Percentiles rank a stretch among this genome's conserved stretches.
phyloP scores from a whole-genome alignment of 1,140 invertebrate species.

The Teleogryllus occipitalis region DNA sequence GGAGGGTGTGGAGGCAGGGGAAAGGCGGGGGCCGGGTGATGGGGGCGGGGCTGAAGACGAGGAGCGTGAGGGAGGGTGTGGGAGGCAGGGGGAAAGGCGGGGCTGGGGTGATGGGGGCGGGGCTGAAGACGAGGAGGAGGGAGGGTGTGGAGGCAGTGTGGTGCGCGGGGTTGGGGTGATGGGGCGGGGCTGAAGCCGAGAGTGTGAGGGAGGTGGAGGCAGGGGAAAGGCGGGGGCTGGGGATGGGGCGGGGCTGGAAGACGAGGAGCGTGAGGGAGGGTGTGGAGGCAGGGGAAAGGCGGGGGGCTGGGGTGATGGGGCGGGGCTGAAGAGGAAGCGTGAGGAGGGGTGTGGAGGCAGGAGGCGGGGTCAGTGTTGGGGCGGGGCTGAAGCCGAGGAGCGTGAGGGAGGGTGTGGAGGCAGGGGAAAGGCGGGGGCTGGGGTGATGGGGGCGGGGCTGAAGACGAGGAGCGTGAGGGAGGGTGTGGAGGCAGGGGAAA shows the following conservation, averaged over 20 bases:
- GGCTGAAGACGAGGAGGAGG: not conserved
- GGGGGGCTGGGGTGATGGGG: not conserved
- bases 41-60: not conserved
- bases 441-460: too few species aligned
- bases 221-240: not conserved
- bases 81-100: not conserved
- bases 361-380: too few species aligned
- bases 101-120: not conserved
- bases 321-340: not conserved
- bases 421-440: too few species aligned
- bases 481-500: too few species aligned
- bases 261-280: too few species aligned
- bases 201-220: not conserved
- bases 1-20: not conserved
- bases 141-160: not conserved
- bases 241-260: not conserved
- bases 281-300: too few species aligned
- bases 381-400: too few species aligned
- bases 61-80: not conserved
- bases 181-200: not conserved
- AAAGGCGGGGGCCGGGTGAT: not conserved
- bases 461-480: too few species aligned
- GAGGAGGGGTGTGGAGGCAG: not conserved
- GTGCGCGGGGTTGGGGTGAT: not conserved
- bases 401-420: too few species aligned